Percentiles rank a stretch among this genome's conserved stretches.
Conservation (phyloP, 2,113 vertebrate genomes). For the Neomonachus schauinslandi region DNA sequence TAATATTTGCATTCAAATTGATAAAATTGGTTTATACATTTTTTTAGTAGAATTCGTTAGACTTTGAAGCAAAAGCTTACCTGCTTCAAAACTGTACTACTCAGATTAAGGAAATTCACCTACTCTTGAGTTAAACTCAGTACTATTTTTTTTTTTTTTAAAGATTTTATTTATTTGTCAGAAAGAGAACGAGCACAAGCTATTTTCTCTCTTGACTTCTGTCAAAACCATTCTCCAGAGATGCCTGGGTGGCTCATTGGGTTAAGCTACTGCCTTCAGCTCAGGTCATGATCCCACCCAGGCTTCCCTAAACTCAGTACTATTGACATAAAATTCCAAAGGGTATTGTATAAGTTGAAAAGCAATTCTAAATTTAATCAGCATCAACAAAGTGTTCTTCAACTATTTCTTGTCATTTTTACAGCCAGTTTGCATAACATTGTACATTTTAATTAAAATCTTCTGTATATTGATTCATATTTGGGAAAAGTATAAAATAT, state of each 20-base stretch:
- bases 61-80: slow-evolving; percentile 3
- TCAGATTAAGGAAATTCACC: background rate
- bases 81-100: background rate
- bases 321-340: background rate
- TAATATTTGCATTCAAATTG: background rate
- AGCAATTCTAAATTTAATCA: background rate
- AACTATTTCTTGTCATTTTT: slow-evolving; percentile 28
- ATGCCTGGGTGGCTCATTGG: background rate
- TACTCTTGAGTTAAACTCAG: background rate
- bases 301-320: background rate
- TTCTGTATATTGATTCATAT: background rate
- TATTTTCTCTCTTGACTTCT: background rate
- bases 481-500: background rate
- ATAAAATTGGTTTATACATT: background rate
- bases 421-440: background rate
- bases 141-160: background rate
- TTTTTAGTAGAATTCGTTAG: background rate
- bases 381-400: background rate
- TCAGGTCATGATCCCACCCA: background rate
- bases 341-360: background rate
- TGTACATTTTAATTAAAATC: slow-evolving; percentile 3
- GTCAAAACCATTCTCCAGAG: background rate
- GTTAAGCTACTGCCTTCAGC: background rate
- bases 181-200: background rate
- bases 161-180: too few relatives aligned